phyloP scores from a whole-genome alignment of 2,113 vertebrate genomes.

The Tretioscincus oriximinensis region DNA sequence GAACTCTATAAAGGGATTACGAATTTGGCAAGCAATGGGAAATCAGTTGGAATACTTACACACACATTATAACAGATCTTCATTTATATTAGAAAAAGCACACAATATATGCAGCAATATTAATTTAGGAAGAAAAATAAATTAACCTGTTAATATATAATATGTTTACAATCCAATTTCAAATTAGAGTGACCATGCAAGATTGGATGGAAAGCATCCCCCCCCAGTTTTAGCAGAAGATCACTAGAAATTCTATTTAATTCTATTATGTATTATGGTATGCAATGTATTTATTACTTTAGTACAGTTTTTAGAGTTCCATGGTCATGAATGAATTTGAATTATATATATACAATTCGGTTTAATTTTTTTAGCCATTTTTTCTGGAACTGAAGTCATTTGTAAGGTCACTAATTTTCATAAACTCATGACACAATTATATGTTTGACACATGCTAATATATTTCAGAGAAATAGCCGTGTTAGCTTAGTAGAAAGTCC shows the following conservation, averaged over 20 bases:
- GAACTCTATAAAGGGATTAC: constrained; percentile 4
- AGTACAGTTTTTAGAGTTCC: not conserved
- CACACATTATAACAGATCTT: not conserved
- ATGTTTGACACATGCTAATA: not conserved
- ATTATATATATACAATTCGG: not conserved
- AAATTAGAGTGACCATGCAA: not conserved
- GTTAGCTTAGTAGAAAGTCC: no score
- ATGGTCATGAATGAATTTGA: not conserved
- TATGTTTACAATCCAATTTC: not conserved
- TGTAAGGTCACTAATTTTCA: not conserved
- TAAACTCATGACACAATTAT: not conserved
- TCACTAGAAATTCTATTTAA: not conserved
- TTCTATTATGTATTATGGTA: not conserved
- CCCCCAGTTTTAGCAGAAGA: no score
- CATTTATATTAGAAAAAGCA: not conserved
- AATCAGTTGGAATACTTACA: not conserved
- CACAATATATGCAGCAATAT: not conserved
- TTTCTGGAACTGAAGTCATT: not conserved
- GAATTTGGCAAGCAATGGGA: not conserved
- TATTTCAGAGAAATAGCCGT: no score
- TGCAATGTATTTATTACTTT: not conserved
- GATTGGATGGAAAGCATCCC: no score
- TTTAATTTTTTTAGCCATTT: not conserved
- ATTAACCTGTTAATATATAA: not conserved
- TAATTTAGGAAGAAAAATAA: not conserved